A percentile compares a stretch with the other conserved stretches of the same genome.
Evolutionary conservation across 2,797 vertebrate genomes (phyloP).

Genomic region (Melanotaenia boesemani): DNA sequence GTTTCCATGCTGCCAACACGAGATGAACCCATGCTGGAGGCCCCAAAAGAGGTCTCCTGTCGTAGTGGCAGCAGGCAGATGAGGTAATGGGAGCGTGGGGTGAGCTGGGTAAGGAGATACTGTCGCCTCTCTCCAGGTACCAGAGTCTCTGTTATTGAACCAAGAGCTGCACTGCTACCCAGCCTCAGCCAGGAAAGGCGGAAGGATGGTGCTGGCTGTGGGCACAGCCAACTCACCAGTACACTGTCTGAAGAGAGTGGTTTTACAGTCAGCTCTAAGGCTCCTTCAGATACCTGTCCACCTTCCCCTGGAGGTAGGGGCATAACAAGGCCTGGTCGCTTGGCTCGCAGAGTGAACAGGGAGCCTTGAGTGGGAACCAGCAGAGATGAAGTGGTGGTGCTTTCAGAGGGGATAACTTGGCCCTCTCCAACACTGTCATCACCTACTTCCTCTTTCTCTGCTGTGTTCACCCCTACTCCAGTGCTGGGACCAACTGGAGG

Average conservation of each 20-base stretch:
- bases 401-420: conserved; percentile 66
- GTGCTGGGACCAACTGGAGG: conserved; percentile 69
- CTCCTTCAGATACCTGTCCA: conserved; percentile 82
- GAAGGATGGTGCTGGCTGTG: conserved; percentile 87
- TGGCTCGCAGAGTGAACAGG: conserved; percentile 90
- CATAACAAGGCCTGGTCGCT: conserved; percentile 86
- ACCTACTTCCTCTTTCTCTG: conserved; percentile 70
- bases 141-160: conserved; percentile 94
- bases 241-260: conserved; percentile 91
- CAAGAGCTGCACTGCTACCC: conserved; percentile 90
- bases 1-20: conserved; percentile 70
- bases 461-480: conserved; percentile 60
- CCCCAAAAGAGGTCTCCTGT: conserved; percentile 68
- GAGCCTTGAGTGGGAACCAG: conserved; percentile 88
- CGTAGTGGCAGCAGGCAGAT: conserved; percentile 91
- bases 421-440: conserved; percentile 67
- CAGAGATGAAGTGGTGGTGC: conserved; percentile 73
- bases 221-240: conserved; percentile 90
- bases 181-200: conserved; percentile 92
- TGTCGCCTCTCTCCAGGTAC: conserved; percentile 93
- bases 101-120: conserved; percentile 92
- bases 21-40: conserved; percentile 67
- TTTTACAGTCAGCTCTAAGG: conserved; percentile 89
- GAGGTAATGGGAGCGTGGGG: conserved; percentile 92
- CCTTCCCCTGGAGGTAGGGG: conserved; percentile 84